phyloP scores from a whole-genome alignment of 92 coral and sea anemone species.

The Desmophyllum pertusum region DNA sequence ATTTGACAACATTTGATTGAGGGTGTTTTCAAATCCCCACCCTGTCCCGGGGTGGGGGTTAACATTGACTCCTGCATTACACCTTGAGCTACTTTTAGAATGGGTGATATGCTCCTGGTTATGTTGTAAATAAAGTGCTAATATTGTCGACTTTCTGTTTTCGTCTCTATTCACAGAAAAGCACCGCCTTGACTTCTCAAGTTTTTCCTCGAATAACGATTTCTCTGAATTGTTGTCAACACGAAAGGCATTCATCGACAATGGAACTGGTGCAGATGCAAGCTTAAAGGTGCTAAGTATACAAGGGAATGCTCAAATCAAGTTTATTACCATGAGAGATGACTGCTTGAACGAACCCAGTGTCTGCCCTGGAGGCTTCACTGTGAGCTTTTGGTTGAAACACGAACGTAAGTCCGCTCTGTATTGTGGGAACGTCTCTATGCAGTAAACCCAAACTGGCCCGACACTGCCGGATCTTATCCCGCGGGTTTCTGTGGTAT shows the following conservation, averaged over 20 bases:
- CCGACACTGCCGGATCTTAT: no score
- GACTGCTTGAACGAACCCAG: constrained; percentile 53
- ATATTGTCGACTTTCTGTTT: no score
- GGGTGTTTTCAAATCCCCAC: no score
- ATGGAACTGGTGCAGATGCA: constrained; percentile 1
- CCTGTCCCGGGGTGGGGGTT: no score
- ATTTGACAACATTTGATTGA: no score
- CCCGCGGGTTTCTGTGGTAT: no score
- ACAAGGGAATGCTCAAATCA: background rate
- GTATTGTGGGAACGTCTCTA: no score
- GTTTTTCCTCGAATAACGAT: background rate
- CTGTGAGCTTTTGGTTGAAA: constrained; percentile 58
- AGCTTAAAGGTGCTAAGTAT: background rate
- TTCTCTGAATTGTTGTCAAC: constrained; percentile 3
- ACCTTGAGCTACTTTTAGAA: no score
- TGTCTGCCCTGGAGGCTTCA: constrained; percentile 46
- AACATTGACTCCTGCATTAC: no score
- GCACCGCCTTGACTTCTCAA: constrained; percentile 16
- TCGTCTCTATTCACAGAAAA: background rate
- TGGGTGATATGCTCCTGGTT: no score
- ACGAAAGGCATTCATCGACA: background rate
- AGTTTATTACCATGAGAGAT: background rate
- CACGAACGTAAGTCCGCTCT: constrained; percentile 38
- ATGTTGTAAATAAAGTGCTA: no score
- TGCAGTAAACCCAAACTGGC: no score